Evolutionary conservation across 1,140 invertebrate genomes (phyloP).

Genomic region (Leptopilina boulardi): DNA sequence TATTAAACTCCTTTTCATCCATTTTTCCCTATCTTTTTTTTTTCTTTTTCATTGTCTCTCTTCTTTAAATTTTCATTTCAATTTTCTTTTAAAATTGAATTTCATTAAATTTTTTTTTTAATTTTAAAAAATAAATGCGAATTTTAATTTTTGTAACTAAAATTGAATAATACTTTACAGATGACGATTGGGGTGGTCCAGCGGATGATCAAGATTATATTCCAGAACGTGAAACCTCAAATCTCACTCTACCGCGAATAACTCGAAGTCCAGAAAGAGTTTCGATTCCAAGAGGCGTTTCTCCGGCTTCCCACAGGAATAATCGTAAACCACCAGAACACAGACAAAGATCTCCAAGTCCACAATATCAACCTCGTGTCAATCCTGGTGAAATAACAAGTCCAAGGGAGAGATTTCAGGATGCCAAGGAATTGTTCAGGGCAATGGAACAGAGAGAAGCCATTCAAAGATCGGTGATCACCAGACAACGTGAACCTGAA

Average conservation of each 20-base stretch:
- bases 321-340: conserved; percentile 69
- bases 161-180: conserved; percentile 54
- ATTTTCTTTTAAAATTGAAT: too few species aligned
- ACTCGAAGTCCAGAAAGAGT: conserved; percentile 69
- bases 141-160: too few species aligned
- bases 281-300: conserved; percentile 59
- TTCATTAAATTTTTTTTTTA: not conserved
- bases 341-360: conserved; percentile 76
- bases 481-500: conserved; percentile 67
- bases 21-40: not conserved
- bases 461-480: conserved; percentile 73
- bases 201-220: conserved; percentile 68
- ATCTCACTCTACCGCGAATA: conserved; percentile 68
- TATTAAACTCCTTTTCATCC: conserved; percentile 14
- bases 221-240: conserved; percentile 63
- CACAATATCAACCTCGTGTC: conserved; percentile 72
- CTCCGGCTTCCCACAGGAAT: conserved; percentile 55
- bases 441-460: conserved; percentile 83
- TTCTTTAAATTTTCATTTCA: not conserved
- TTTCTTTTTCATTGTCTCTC: not conserved
- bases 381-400: conserved; percentile 66
- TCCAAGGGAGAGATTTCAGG: conserved; percentile 86
- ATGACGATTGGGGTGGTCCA: conserved; percentile 71
- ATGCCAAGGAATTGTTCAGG: conserved; percentile 89
- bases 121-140: too few species aligned